Conservation (phyloP, 2,888 invertebrate genomes). For the Lycia hirtaria region DNA sequence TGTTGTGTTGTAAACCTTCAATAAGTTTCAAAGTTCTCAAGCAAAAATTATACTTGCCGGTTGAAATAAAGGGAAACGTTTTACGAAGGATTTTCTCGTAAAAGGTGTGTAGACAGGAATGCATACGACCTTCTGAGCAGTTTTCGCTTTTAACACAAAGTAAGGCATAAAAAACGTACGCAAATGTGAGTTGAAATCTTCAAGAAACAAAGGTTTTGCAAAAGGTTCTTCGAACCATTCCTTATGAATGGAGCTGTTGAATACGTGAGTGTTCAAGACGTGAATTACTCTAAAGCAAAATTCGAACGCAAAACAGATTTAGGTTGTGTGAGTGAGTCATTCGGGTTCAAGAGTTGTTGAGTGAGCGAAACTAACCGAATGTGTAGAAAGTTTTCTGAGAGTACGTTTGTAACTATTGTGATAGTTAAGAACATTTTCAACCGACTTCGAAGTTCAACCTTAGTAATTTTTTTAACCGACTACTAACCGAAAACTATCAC, state of each 20-base stretch:
- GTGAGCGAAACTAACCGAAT: slow-evolving; percentile 5
- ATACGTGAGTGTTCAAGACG: slow-evolving; percentile 3
- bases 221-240: slow-evolving; percentile 1
- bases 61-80: slow-evolving; percentile 44
- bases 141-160: slow-evolving; percentile 37
- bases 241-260: slow-evolving; percentile 11
- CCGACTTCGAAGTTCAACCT: too few species aligned
- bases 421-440: too few species aligned
- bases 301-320: slow-evolving; percentile 6
- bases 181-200: slow-evolving; percentile 8
- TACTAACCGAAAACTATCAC: too few species aligned
- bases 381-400: not conserved
- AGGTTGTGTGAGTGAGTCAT: slow-evolving; percentile 6
- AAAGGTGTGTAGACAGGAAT: slow-evolving; percentile 5
- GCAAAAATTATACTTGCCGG: slow-evolving; percentile 39
- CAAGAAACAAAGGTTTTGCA: slow-evolving; percentile 11
- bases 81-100: slow-evolving; percentile 44
- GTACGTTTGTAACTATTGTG: not conserved
- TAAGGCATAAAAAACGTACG: slow-evolving; percentile 32
- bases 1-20: slow-evolving; percentile 47
- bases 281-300: slow-evolving; percentile 7
- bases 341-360: slow-evolving; percentile 6
- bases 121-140: slow-evolving; percentile 30
- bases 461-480: not conserved
- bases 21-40: slow-evolving; percentile 43